These are phyloP conservation scores for Leptinotarsa haldemani DNA, from an alignment of 2,888 invertebrate species.

Conservation along the genomic window DNA sequence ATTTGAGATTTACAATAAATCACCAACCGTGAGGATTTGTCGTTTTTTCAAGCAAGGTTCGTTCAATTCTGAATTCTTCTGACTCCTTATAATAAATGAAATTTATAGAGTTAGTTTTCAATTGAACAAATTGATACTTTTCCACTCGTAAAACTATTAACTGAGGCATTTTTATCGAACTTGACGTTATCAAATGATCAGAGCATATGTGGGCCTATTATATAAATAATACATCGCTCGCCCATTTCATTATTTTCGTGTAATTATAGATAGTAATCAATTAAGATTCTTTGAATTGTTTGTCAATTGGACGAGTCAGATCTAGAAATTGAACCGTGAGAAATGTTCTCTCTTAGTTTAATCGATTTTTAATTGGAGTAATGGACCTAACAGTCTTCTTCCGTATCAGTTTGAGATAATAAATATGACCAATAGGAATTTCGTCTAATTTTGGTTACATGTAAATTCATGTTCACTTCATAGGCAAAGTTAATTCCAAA, in stretches of 20 bases:
- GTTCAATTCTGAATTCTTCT: too few relatives aligned
- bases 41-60: too few relatives aligned
- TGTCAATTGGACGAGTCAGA: constrained; percentile 10
- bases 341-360: background rate
- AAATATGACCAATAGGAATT: background rate
- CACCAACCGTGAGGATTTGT: too few relatives aligned
- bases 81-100: too few relatives aligned
- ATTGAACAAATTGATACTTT: too few relatives aligned
- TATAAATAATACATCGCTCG: background rate
- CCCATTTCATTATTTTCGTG: background rate
- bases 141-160: background rate
- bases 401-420: background rate
- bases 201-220: background rate
- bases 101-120: too few relatives aligned
- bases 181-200: too few relatives aligned
- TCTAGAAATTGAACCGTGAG: constrained; percentile 1
- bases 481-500: too few relatives aligned
- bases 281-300: constrained; percentile 15
- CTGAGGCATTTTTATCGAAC: background rate
- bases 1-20: too few relatives aligned
- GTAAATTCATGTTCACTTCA: too few relatives aligned
- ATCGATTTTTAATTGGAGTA: constrained; percentile 15
- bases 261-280: constrained; percentile 13
- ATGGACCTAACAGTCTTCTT: background rate
- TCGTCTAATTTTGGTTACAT: too few relatives aligned